Evolutionary conservation across 2,797 vertebrate genomes (phyloP), one percentile per base, ranked within the genome.

Genomic region (Lutjanus argentimaculatus): DNA sequence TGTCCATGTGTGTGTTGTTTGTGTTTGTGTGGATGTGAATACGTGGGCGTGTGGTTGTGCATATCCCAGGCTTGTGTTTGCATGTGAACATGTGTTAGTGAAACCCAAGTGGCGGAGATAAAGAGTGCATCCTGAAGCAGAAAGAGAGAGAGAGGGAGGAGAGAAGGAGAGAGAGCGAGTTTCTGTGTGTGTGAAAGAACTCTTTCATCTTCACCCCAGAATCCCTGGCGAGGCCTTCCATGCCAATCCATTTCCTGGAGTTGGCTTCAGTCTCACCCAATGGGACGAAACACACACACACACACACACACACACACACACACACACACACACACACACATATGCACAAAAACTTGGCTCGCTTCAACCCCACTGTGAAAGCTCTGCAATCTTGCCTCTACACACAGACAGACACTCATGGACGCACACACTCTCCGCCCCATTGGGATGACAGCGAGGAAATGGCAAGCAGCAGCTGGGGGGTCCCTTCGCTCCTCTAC

Each of bases 211-310:
- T 92, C 84, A 90, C 86, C 89, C 91, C 85, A 90, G 74, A 92
- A 83, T 94, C 94, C 93, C 93, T 83, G 83, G 88, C 78, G 89
- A 90, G 85, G 91, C 75, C 91, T 89, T 94, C 91, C 91, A 90
- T 93, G 93, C 93, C 93, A 94, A 94, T 93, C 92, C 91, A 93
- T 95, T 94, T 94, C 92, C 91, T 93, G 88, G 91, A 93, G 90
- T 93, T 94, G 92, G 93, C 94, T 91, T 90, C 87, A 88, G 82
- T 86, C 84, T 92, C 88, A 81, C 85, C 91, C 92, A 79, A 86
- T 90, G 92, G 89, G 88, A 94, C 58, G 22, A 77, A 80, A 53
- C 89, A 82, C 80, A 80, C 40, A 43, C 75, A 57, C 77, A 67
- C 72, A 65, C 14, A 15, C 66, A 25, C 2, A 57, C 77, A 67